These are phyloP conservation scores for Drosophila ambigua DNA, from an alignment of 1,140 invertebrate species.

Conservation along the genomic window DNA sequence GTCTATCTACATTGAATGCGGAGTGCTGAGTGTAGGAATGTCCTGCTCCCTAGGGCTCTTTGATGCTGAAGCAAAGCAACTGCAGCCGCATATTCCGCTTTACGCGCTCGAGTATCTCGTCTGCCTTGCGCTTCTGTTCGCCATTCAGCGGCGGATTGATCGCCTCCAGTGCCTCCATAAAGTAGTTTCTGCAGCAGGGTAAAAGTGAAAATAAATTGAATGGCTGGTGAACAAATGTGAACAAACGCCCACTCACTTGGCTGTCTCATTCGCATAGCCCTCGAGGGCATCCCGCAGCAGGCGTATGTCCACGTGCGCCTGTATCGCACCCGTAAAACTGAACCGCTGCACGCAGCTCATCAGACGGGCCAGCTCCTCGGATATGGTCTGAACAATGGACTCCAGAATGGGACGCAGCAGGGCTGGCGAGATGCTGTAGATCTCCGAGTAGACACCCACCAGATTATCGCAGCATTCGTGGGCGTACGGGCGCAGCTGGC, in stretches of 20 bases:
- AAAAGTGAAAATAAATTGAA: neutral
- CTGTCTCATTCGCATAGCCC: constrained; percentile 80
- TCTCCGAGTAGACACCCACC: constrained; percentile 96
- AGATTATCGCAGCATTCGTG: constrained; percentile 97
- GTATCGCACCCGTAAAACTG: constrained; percentile 77
- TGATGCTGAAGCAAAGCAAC: constrained; percentile 80
- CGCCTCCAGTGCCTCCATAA: constrained; percentile 80
- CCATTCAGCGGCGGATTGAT: constrained; percentile 75
- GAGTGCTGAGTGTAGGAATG: constrained; percentile 31
- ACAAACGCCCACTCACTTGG: constrained; percentile 55
- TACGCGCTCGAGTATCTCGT: constrained; percentile 78
- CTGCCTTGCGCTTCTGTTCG: constrained; percentile 75
- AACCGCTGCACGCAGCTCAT: constrained; percentile 88
- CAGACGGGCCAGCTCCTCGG: constrained; percentile 94
- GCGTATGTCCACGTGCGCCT: constrained; percentile 80
- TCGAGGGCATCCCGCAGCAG: constrained; percentile 73
- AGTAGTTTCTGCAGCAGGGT: constrained; percentile 64
- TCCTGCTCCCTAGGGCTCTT: constrained; percentile 57
- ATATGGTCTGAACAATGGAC: constrained; percentile 94
- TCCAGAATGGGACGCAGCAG: constrained; percentile 90
- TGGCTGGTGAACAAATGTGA: neutral
- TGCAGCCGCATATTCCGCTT: constrained; percentile 83
- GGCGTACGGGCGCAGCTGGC: constrained; percentile 92
- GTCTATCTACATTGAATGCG: constrained; percentile 3
- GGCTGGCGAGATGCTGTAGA: constrained; percentile 89